Base-by-base conservation (phyloP, 1,140 invertebrate species). In the Mercenaria mercenaria region DNA sequence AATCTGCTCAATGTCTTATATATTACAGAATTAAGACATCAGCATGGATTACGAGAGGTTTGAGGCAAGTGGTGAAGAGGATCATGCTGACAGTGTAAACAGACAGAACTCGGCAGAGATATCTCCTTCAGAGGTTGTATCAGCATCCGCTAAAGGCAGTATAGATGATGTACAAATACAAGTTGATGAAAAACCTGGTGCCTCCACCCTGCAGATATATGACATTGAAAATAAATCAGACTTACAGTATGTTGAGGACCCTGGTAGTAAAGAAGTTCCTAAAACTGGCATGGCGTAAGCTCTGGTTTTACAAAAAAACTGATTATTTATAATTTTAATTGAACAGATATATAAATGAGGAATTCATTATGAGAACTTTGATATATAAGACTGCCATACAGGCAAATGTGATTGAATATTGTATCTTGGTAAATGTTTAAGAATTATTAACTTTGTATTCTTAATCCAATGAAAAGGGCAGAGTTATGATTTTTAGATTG, bases 241-340 rank as follows among this genome's bases (percentile, higher is more conserved):
- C 34, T 50, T 91, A 20, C 91, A 93, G n/a, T 94, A 92, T 74
- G 91, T 94, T 52, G 90, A 93, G 50, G 94, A 94, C 85, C 94
- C 94, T 34, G 92, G 43, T 64, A 83, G 91, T 79, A 67, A 86
- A 39, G 64, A 87, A 89, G 41, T 79, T 39, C 72, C 79, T 8
- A 93, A 88, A 64, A 79, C 82, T 43, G 74, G 29, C 32, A 50
- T 91, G 20, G 88, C 85, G 92, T 94, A 89, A 90, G 90, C 2
- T 39, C 10, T 39, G 6, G n/a, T 56, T 56, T 47, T 47, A 47
- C 8, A 47, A 18, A 47, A 47, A 47, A 47, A n/a, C n/a, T n/a
- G n/a, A n/a, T n/a, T n/a, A n/a, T n/a, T n/a, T n/a, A n/a, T n/a
- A n/a, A n/a, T n/a, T n/a, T n/a, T n/a, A n/a, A n/a, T n/a, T n/a